Evolutionary conservation across 2,888 invertebrate species (phyloP).

Genomic region (Odontomyia ornata): DNA sequence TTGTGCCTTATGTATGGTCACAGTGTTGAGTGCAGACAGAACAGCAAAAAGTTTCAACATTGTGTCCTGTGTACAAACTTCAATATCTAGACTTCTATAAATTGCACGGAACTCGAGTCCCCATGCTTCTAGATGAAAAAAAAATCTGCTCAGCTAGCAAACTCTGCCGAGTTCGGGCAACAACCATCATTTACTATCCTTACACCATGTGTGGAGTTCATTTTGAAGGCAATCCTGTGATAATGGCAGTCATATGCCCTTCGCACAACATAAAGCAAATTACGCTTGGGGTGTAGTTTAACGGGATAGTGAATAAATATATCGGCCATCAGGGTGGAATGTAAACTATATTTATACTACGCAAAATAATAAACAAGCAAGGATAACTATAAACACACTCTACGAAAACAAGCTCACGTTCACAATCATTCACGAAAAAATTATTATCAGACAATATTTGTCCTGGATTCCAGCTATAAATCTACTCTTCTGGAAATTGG

Average conservation of each 20-base stretch:
- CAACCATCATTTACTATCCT: background rate
- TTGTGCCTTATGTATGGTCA: background rate
- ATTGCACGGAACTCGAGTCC: background rate
- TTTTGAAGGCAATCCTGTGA: background rate
- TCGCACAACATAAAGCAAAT: no score
- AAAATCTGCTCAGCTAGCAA: no score
- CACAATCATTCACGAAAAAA: background rate
- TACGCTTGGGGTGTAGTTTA: background rate
- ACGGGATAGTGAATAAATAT: slow-evolving; percentile 2
- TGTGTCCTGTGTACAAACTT: background rate
- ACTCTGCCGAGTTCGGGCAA: no score
- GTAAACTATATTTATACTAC: background rate
- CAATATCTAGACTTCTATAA: background rate
- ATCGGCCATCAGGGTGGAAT: background rate
- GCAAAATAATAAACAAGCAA: slow-evolving; percentile 1
- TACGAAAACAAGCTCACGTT: no score
- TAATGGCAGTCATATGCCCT: background rate
- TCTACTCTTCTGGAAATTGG: background rate
- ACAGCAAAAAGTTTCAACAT: background rate
- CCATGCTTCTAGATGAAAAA: background rate
- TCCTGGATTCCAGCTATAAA: slow-evolving; percentile 2
- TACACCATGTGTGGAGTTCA: background rate
- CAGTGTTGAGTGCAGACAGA: background rate
- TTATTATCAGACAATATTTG: background rate
- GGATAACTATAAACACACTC: background rate